Conservation (phyloP, 1,140 invertebrate genomes). For the Acromyrmex charruanus region DNA sequence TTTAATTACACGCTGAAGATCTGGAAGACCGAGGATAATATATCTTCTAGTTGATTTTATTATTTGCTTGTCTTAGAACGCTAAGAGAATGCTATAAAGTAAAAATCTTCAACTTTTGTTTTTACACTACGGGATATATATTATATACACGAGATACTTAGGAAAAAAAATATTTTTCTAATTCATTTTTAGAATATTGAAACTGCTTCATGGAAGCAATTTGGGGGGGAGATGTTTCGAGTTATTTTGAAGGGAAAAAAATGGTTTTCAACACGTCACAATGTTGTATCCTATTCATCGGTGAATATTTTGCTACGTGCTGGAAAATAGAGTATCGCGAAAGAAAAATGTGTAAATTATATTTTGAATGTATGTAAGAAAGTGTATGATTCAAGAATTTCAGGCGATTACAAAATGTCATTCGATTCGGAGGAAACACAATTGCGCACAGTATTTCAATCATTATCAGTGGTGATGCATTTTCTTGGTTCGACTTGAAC, state of each 20-base stretch:
- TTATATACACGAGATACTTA: constrained; percentile 65
- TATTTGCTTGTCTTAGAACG: constrained; percentile 69
- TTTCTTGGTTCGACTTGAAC: neutral
- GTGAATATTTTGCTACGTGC: constrained; percentile 35
- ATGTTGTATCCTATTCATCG: constrained; percentile 57
- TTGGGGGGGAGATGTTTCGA: constrained; percentile 3
- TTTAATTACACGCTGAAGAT: constrained; percentile 69
- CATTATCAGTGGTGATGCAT: neutral
- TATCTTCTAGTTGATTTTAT: constrained; percentile 68
- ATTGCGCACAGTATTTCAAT: constrained; percentile 10
- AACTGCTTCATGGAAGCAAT: constrained; percentile 62
- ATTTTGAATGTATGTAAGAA: neutral
- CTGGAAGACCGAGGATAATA: constrained; percentile 58
- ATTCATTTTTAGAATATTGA: constrained; percentile 74
- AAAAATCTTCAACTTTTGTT: constrained; percentile 65
- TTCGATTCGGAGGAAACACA: neutral
- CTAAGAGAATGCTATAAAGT: constrained; percentile 28
- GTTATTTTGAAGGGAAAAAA: constrained; percentile 49
- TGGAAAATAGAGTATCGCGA: neutral
- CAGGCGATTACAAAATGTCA: neutral
- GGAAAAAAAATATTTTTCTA: constrained; percentile 74
- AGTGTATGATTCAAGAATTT: neutral
- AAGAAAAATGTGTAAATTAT: constrained; percentile 39
- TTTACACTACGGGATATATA: constrained; percentile 68
- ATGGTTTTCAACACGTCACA: constrained; percentile 62